Evolutionary conservation across 2,797 vertebrate genomes (phyloP).

Genomic region (Syngnathus rostellatus): DNA sequence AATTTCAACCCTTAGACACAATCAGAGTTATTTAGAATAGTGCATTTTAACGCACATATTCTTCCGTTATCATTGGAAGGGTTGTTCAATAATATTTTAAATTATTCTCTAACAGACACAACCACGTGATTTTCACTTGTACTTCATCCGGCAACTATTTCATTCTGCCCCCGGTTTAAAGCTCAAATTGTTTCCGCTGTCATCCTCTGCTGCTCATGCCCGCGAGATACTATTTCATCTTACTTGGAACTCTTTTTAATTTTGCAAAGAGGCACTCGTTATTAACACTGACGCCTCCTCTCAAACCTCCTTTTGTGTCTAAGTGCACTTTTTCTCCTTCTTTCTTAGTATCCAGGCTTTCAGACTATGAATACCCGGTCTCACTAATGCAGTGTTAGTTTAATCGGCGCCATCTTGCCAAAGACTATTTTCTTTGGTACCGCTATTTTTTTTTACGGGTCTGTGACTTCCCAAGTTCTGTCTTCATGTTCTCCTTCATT

Average conservation of each 20-base stretch:
- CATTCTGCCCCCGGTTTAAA: constrained; percentile 17
- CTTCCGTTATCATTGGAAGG: no score
- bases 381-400: constrained; percentile 57
- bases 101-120: no score
- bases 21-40: not conserved
- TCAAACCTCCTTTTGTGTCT: constrained; percentile 46
- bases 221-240: constrained; percentile 49
- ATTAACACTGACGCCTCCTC: constrained; percentile 62
- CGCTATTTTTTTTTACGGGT: constrained; percentile 20
- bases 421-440: constrained; percentile 42
- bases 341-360: constrained; percentile 3
- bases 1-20: not conserved
- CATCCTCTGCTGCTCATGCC: constrained; percentile 45
- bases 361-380: constrained; percentile 22
- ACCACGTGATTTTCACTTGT: no score
- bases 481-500: constrained; percentile 18
- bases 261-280: constrained; percentile 54
- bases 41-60: no score
- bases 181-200: constrained; percentile 50
- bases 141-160: no score
- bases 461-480: constrained; percentile 17
- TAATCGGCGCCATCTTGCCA: constrained; percentile 58
- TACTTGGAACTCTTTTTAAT: constrained; percentile 67
- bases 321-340: constrained; percentile 44
- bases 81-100: no score